A percentile compares a stretch with the other conserved stretches of the same genome.
Conservation (phyloP, 1,140 invertebrate genomes). For the Radopholus similis region DNA sequence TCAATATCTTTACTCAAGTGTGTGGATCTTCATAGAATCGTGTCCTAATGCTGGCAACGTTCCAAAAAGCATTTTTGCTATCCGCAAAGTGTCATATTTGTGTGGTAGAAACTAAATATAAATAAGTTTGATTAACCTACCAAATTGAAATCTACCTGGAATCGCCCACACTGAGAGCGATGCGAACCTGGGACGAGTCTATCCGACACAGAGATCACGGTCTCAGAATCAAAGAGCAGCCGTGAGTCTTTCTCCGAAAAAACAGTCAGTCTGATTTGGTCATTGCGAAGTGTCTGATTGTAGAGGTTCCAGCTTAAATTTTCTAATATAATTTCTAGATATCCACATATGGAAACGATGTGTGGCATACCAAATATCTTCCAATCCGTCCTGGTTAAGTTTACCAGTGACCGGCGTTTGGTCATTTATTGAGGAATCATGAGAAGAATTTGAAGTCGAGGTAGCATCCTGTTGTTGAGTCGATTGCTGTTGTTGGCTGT, state of each 20-base stretch:
- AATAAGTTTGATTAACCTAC: no score
- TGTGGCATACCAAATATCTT: neutral
- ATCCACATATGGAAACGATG: neutral
- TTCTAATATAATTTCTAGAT: neutral
- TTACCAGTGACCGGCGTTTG: neutral
- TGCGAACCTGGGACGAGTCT: constrained; percentile 16
- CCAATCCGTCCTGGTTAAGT: neutral
- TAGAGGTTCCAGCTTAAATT: constrained; percentile 20
- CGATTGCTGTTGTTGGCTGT: neutral
- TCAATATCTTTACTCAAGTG: constrained; percentile 8
- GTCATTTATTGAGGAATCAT: neutral
- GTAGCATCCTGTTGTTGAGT: neutral
- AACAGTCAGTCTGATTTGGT: constrained; percentile 20
- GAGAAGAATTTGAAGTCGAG: no score
- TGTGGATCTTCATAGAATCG: constrained; percentile 38
- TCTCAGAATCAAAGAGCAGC: constrained; percentile 34
- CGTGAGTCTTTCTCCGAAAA: constrained; percentile 28
- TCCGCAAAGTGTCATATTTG: constrained; percentile 14
- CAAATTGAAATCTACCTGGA: constrained; percentile 33
- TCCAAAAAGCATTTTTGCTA: constrained; percentile 37
- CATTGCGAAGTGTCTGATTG: constrained; percentile 4
- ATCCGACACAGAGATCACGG: constrained; percentile 29
- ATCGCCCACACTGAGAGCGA: constrained; percentile 30
- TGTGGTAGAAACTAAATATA: constrained; percentile 37
- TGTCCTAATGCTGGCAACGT: constrained; percentile 22